Conservation (phyloP, 2,113 vertebrate genomes). For the Myotis brandtii region DNA sequence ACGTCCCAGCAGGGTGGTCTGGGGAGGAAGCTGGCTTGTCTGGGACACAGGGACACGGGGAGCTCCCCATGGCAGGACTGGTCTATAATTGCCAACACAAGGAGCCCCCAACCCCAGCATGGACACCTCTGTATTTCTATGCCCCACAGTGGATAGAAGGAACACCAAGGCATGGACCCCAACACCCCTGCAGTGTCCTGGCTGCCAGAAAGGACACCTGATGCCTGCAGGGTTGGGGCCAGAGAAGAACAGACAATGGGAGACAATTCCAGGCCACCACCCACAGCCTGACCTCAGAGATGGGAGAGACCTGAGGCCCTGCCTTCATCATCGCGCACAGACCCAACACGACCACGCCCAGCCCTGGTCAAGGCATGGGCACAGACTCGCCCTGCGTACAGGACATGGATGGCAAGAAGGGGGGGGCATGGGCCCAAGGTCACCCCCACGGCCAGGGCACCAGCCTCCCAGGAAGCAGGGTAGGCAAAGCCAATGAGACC, state of each 20-base stretch:
- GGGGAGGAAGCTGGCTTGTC: background rate
- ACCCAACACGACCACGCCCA: background rate
- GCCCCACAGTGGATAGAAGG: background rate
- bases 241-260: background rate
- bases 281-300: background rate
- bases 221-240: background rate
- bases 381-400: background rate
- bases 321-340: background rate
- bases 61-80: too few relatives aligned
- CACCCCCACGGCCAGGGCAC: background rate
- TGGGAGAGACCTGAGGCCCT: too few relatives aligned
- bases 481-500: background rate
- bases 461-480: background rate
- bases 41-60: background rate
- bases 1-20: rapidly evolving
- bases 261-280: rapidly evolving
- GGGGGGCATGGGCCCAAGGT: background rate
- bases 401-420: background rate
- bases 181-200: background rate
- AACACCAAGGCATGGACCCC: background rate
- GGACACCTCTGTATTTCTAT: background rate
- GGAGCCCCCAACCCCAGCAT: background rate
- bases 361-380: background rate
- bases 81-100: background rate
- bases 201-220: background rate